Evolutionary conservation across 1,140 invertebrate species (phyloP), one percentile per base, ranked within the genome.

Genomic region (Cherax quadricarinatus): DNA sequence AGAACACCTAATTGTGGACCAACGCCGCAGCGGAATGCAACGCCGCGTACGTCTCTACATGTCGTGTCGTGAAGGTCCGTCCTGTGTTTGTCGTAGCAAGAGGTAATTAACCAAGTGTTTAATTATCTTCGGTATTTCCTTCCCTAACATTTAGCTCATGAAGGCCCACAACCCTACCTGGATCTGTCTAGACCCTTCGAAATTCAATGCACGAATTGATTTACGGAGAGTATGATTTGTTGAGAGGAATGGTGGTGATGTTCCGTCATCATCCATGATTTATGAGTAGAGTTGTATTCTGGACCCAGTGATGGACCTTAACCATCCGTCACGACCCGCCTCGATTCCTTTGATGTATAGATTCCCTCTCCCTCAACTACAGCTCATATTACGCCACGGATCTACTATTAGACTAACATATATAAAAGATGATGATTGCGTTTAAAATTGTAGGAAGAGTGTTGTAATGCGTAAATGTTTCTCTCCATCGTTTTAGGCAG

Each of bases 181-280:
- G 86, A 88, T 88, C 86, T 88, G 86, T 88, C 86, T 88, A 80
- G 86, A 80, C 86, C 86, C n/a, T 4, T 57, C 86, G 51, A 80
- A 60, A 75, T 60, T 88, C 86, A 88, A 81, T 66, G 86, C 75
- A 88, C 75, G 86, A 62, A 30, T 80, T 79, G 86, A 88, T 88
- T 88, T 88, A 88, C 24, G 78, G 30, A 53, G 57, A 79, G 75
- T 21, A 79, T 88, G 86, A 88, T 88, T 80, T 88, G 86, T 88
- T 79, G 86, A 80, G 86, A 88, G 86, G 75, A 62, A 81, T 88
- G 86, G 86, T 57, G 73, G 75, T 88, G 75, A 62, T 48, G 73
- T 48, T 88, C 75, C 24, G 18, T 57, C 86, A 80, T 88, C 49
- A 81, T n/a, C 30, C 12, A 24, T 57, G 86, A 88, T 79, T 88